These are phyloP conservation scores for Lonchura striata DNA, from an alignment of 2,113 vertebrate genomes.

Conservation along the genomic window DNA sequence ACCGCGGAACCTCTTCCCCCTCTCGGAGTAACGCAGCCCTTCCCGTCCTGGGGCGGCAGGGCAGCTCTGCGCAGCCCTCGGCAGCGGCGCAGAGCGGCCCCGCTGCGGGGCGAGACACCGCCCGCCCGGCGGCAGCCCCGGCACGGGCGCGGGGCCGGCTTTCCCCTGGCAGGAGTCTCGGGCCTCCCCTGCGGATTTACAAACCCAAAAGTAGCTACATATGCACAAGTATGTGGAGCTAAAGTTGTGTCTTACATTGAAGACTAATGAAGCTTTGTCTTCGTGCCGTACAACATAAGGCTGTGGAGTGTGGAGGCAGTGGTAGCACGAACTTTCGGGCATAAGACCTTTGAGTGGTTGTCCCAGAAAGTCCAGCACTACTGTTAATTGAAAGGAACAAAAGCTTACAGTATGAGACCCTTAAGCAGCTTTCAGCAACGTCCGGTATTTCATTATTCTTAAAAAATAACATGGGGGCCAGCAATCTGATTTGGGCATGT, in stretches of 20 bases:
- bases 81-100: not conserved
- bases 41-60: too few species aligned
- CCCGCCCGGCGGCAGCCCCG: not conserved
- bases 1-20: not conserved
- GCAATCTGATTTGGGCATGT: not conserved
- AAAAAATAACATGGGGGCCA: not conserved
- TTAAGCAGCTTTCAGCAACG: not conserved
- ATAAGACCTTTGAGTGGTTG: not conserved
- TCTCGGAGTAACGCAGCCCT: accelerated
- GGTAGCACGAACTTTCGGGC: not conserved
- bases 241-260: accelerated
- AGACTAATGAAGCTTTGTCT: not conserved
- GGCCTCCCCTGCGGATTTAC: not conserved
- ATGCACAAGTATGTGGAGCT: not conserved
- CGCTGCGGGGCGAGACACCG: not conserved
- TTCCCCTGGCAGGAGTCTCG: accelerated
- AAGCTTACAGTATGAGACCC: not conserved
- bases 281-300: accelerated
- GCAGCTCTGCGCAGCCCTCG: not conserved
- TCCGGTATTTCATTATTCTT: not conserved
- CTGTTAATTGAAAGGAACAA: not conserved
- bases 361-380: not conserved
- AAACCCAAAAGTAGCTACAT: not conserved
- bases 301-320: not conserved
- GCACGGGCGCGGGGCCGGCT: not conserved